phyloP scores from a whole-genome alignment of 2,113 vertebrate species.

The Garra rufa region DNA sequence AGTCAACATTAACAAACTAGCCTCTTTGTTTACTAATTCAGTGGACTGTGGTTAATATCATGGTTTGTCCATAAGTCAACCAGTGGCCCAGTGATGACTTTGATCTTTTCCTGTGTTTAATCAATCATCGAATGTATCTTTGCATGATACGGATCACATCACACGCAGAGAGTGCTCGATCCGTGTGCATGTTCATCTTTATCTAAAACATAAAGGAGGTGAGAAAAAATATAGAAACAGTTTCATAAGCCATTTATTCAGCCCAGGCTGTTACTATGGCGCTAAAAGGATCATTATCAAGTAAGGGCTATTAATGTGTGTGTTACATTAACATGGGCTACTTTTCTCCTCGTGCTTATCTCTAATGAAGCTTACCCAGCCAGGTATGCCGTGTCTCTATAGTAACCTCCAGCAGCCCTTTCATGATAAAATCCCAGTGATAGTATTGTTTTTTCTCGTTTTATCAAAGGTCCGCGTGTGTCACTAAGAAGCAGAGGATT shows the following conservation, averaged over 20 bases:
- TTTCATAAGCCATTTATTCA: slow-evolving; percentile 1
- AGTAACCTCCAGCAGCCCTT: slow-evolving; percentile 55
- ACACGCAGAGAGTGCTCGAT: not conserved
- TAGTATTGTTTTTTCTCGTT: slow-evolving; percentile 38
- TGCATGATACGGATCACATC: slow-evolving; percentile 1
- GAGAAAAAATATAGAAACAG: not conserved
- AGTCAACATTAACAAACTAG: not conserved
- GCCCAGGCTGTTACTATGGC: slow-evolving; percentile 5
- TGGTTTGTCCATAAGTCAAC: not conserved
- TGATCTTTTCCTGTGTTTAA: slow-evolving; percentile 28
- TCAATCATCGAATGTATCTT: not conserved
- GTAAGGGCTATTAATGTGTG: slow-evolving; percentile 7
- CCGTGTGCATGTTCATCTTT: not conserved
- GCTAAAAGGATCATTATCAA: slow-evolving; percentile 20
- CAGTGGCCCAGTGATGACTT: slow-evolving; percentile 2
- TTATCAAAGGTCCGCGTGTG: slow-evolving; percentile 18
- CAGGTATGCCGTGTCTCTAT: slow-evolving; percentile 59
- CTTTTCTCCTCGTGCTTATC: slow-evolving; percentile 45
- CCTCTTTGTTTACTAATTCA: slow-evolving; percentile 36
- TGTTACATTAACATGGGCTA: slow-evolving; percentile 11
- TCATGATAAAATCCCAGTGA: slow-evolving; percentile 44
- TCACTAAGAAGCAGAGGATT: slow-evolving; percentile 42
- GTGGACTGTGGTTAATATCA: slow-evolving; percentile 14
- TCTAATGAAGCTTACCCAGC: slow-evolving; percentile 40
- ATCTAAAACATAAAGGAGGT: not conserved